These are phyloP conservation scores for Caenorhabditis becei DNA, from an alignment of 2,888 invertebrate genomes.

Conservation along the genomic window DNA sequence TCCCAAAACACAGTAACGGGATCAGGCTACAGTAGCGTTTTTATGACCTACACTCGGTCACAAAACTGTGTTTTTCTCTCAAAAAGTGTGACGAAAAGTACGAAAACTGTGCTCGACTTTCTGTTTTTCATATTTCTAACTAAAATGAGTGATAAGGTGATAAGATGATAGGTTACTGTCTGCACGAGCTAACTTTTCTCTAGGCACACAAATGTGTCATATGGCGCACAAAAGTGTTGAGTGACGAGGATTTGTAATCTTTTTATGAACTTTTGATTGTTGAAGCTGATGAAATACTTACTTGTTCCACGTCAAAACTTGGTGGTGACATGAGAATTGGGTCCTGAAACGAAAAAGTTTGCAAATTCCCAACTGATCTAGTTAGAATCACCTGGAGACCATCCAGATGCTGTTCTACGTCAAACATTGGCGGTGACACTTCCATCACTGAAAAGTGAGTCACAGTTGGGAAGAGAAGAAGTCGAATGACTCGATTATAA, in stretches of 20 bases:
- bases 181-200: neutral
- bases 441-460: neutral
- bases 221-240: neutral
- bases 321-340: constrained; percentile 1
- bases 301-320: neutral
- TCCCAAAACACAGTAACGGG: no score
- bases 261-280: neutral
- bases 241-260: neutral
- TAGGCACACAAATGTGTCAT: neutral
- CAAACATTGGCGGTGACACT: neutral
- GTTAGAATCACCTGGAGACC: neutral
- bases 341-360: neutral
- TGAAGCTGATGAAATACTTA: neutral
- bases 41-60: no score
- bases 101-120: neutral
- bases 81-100: neutral
- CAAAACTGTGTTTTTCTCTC: neutral
- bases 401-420: neutral
- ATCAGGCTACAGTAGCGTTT: no score
- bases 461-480: no score
- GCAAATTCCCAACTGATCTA: neutral
- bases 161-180: neutral
- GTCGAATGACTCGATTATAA: neutral
- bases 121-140: neutral
- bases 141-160: neutral